Conservation (phyloP, 1,140 invertebrate genomes). For the Drosophila melanogaster region DNA sequence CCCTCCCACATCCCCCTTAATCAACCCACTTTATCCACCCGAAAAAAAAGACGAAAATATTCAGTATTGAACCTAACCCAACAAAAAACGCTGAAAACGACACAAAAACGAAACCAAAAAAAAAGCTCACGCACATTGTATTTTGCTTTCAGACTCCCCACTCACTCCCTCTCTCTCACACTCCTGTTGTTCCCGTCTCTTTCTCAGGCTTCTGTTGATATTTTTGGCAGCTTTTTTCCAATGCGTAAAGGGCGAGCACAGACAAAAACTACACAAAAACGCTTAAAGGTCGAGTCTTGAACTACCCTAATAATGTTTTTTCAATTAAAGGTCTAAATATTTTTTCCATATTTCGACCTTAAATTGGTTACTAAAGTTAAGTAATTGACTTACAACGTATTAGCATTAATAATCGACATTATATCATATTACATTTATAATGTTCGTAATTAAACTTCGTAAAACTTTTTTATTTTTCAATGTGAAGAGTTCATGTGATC, state of each 20-base stretch:
- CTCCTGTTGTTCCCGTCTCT: slow-evolving; percentile 18
- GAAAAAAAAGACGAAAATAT: slow-evolving; percentile 33
- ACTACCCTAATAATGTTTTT: slow-evolving; percentile 8
- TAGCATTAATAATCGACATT: too few relatives aligned
- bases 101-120: slow-evolving; percentile 53
- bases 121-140: slow-evolving; percentile 61
- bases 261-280: slow-evolving; percentile 4
- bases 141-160: slow-evolving; percentile 26
- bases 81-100: slow-evolving; percentile 70
- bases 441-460: too few relatives aligned
- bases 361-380: too few relatives aligned
- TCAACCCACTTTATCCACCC: not conserved
- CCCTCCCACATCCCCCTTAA: not conserved
- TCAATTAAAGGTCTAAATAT: not conserved
- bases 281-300: not conserved
- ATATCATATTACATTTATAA: too few relatives aligned
- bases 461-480: too few relatives aligned
- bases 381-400: too few relatives aligned
- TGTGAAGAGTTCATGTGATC: too few relatives aligned
- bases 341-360: too few relatives aligned
- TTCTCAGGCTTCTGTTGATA: slow-evolving; percentile 43
- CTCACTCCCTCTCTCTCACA: slow-evolving; percentile 10
- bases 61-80: slow-evolving; percentile 77
- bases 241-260: slow-evolving; percentile 24
- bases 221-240: slow-evolving; percentile 69